Evolutionary conservation across 1,140 invertebrate species (phyloP).

Genomic region (Musca vetustissima): DNA sequence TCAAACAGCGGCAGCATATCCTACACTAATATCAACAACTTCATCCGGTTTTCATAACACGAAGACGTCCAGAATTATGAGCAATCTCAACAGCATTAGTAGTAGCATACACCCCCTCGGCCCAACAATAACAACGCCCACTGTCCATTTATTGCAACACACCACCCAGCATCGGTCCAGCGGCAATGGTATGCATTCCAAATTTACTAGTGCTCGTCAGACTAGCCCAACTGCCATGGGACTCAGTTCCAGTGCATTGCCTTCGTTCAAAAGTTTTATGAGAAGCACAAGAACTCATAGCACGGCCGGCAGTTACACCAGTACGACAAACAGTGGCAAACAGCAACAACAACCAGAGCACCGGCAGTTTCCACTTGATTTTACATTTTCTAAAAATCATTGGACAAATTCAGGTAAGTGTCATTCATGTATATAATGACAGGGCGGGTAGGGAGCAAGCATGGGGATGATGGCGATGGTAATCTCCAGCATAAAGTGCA

Average conservation of each 20-base stretch:
- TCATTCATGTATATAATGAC: too few relatives aligned
- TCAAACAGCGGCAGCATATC: background rate
- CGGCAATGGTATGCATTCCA: background rate
- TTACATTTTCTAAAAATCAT: conserved; percentile 19
- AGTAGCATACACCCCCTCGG: background rate
- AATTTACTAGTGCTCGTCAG: background rate
- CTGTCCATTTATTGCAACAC: background rate
- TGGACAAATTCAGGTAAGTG: conserved; percentile 20
- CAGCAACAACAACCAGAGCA: background rate
- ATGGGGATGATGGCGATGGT: too few relatives aligned
- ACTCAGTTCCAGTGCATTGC: background rate
- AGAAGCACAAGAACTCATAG: background rate
- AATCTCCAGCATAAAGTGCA: too few relatives aligned
- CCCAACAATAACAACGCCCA: background rate
- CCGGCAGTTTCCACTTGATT: conserved; percentile 3
- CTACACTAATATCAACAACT: conserved; percentile 9
- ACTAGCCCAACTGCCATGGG: background rate
- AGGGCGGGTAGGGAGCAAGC: too few relatives aligned
- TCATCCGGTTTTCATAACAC: conserved; percentile 9
- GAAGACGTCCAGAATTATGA: conserved; percentile 21
- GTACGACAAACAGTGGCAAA: background rate
- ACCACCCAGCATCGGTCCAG: background rate
- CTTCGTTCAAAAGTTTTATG: conserved; percentile 12
- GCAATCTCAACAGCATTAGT: conserved; percentile 4
- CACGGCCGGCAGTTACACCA: background rate